Evolutionary conservation across 2,797 vertebrate genomes (phyloP), one percentile per base, ranked within the genome.

Genomic region (Serranus cabrilla): DNA sequence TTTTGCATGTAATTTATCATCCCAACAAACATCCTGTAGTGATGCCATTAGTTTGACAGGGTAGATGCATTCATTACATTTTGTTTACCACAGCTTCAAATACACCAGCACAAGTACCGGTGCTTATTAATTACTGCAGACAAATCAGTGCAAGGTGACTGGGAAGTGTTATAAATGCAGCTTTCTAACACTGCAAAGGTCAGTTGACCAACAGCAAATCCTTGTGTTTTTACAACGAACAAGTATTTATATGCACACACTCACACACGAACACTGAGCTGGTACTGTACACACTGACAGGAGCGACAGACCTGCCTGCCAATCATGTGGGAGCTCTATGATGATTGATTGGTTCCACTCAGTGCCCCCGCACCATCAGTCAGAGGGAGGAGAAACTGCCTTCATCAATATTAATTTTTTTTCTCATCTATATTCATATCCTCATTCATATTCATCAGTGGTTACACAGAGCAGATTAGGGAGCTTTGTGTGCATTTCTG

Each of bases 371-470:
- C 80, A 70, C 51, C 74, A 85, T 90, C 87, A 91, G 64, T 86
- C 71, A 81, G 76, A 74, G 71, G 72, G 80, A 67, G 82, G 76
- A 81, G 82, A 86, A 80, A 71, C 43, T 20, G 50, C 74, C 78
- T 76, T 83, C 90, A 91, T 93, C 87, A 89, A 90, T 91, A 92
- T 91, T 88, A 45, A 89, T 91, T 78, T 78, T 64, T 76, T 57
- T 58, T 52, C 88, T 90, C 87, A 90, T 91, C 78, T 87, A 83
- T 91, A 92, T 92, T 92, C 88, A 91, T 83, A 58, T 70, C 45
- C 82, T 91, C 79, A 92, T 93, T 87, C 84, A 90, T 92, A 93
- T 92, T 93, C 89, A 92, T 91, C 76, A 69, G 56, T 9, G 55
- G 55, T 74, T 89, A 80, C 87, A 77, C 73, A 54, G 68, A 80